phyloP scores from a whole-genome alignment of 2,888 invertebrate genomes.

The Spilarctia lutea region DNA sequence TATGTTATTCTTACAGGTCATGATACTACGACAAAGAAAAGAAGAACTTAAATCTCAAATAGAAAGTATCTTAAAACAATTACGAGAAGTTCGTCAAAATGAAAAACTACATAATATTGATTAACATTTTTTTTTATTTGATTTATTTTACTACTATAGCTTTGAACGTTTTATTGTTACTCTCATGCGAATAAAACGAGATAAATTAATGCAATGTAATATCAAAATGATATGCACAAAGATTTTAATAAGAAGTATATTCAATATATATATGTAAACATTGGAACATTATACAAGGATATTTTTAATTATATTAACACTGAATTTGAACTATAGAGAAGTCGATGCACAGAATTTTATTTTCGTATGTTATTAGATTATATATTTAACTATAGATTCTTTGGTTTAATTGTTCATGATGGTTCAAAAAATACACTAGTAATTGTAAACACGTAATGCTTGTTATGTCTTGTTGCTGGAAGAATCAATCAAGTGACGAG shows the following conservation, averaged over 20 bases:
- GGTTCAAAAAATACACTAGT: background rate
- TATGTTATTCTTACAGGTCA: slow-evolving; percentile 11
- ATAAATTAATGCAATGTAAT: background rate
- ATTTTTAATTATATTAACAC: background rate
- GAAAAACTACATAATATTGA: background rate
- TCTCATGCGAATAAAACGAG: background rate
- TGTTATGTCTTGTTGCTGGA: background rate
- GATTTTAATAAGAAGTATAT: background rate
- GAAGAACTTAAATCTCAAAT: slow-evolving; percentile 9
- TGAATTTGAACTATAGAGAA: background rate
- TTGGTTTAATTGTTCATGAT: background rate
- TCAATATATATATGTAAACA: background rate
- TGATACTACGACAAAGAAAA: slow-evolving; percentile 8
- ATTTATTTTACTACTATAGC: too few species aligned
- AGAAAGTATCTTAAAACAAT: background rate
- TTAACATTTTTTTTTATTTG: background rate
- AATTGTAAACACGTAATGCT: background rate
- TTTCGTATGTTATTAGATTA: background rate
- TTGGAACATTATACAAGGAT: background rate
- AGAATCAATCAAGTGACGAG: background rate
- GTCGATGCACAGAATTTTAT: background rate
- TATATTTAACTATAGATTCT: background rate
- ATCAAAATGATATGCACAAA: background rate
- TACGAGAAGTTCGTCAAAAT: slow-evolving; percentile 4
- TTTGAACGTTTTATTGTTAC: background rate